Evolutionary conservation across 2,797 vertebrate genomes (phyloP).

Genomic region (Poecilia wingei): DNA sequence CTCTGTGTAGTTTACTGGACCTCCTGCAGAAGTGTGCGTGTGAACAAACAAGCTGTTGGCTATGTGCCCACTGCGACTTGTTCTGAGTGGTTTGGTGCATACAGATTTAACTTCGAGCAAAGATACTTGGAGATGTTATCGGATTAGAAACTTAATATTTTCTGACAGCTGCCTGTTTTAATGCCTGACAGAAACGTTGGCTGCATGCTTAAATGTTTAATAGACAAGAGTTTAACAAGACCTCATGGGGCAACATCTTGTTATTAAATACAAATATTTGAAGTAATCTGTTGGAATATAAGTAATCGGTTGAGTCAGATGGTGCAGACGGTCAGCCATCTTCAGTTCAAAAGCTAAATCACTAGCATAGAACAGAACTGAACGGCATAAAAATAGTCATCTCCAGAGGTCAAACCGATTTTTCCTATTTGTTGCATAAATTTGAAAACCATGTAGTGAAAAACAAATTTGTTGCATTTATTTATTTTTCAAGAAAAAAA

Average conservation of each 20-base stretch:
- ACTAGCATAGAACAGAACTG: neutral
- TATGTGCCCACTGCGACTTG: slow-evolving; percentile 22
- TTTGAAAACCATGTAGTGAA: neutral
- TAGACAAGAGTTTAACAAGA: neutral
- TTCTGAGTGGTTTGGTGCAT: slow-evolving; percentile 21
- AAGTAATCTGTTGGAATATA: neutral
- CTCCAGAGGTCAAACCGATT: neutral
- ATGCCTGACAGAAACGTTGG: neutral
- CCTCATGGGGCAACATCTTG: neutral
- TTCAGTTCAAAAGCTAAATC: neutral
- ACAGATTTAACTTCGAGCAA: slow-evolving; percentile 40
- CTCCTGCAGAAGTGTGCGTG: slow-evolving; percentile 47
- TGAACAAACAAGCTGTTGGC: slow-evolving; percentile 50
- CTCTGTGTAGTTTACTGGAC: slow-evolving; percentile 47
- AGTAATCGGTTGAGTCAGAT: neutral
- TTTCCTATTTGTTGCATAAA: neutral
- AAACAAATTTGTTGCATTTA: neutral
- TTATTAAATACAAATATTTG: neutral
- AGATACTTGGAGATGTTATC: slow-evolving; percentile 37
- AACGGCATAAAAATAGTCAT: neutral
- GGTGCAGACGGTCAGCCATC: neutral
- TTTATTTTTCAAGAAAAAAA: neutral
- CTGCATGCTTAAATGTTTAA: neutral
- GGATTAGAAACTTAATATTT: slow-evolving; percentile 21
- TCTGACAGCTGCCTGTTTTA: neutral